Evolutionary conservation across 2,797 vertebrate species (phyloP), one percentile per base, ranked within the genome.

Genomic region (Aphelocoma californica): DNA sequence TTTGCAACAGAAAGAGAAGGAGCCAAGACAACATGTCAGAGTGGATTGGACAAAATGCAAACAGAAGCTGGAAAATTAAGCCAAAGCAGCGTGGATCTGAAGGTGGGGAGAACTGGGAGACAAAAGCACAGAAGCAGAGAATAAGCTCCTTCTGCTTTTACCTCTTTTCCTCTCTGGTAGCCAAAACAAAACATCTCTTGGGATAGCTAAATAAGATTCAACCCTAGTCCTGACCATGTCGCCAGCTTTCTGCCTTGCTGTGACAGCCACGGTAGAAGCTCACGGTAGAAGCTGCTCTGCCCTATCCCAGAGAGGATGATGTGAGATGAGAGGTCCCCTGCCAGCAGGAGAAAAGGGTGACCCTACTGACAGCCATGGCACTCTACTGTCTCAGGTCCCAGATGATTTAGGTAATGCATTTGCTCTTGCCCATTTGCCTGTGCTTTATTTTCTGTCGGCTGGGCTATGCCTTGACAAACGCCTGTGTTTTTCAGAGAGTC

Each of bases 201-300:
- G 10, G 48, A 58, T 6, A 86, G 32, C 61, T 70, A 38, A 66
- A 58, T 6, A 77, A 32, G 20, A 86, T 73, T 71, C 31, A 58
- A 71, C 45, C 21, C 44, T 47, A 71, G 61, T 23, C 48, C 40
- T 66, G 57, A 51, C 10, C 44, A 29, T 36, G 24, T 29, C 42
- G 66, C 40, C 26, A 34, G 18, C 32, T 25, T 66, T 42, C 56
- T 67, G 16, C n/a, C 38, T 79, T 64, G 40, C 18, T 71, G 2
- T 44, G n/a, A 19, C 50, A 29, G 10, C 54, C 45, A 65, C 14
- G 54, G 7, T 79, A 72, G 65, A 91, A 92, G 54, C 7, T 77
- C 45, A 25, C 1, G 1, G 29, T 34, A 44, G 24, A 70, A 26
- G 32, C 60, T 83, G n/a, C 0, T 0, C 42, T 54, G 28, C n/a